phyloP scores from a whole-genome alignment of 2,797 vertebrate genomes.

The Acanthurus tractus region DNA sequence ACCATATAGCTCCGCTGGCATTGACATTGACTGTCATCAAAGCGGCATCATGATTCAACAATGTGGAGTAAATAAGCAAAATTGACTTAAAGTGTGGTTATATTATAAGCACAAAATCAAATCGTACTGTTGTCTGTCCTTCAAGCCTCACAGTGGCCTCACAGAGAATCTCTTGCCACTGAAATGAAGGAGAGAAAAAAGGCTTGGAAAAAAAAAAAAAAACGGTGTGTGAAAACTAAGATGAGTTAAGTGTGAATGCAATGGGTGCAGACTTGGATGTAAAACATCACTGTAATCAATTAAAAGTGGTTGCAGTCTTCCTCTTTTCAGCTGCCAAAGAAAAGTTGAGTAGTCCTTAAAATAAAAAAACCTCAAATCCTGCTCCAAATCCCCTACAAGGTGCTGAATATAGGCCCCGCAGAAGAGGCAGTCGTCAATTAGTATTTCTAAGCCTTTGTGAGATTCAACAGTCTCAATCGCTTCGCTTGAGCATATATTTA shows the following conservation, averaged over 20 bases:
- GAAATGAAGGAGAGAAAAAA: background rate
- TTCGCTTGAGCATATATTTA: conserved; percentile 49
- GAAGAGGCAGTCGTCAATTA: conserved; percentile 53
- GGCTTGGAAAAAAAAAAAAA: conserved; percentile 7
- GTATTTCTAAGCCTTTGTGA: conserved; percentile 44
- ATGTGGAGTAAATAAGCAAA: background rate
- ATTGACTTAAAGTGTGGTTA: conserved; percentile 29
- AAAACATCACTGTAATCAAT: conserved; percentile 46
- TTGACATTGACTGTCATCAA: background rate
- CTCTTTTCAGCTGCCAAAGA: conserved; percentile 24
- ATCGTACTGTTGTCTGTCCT: conserved; percentile 6
- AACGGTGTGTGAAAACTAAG: conserved; percentile 1
- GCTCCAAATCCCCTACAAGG: conserved; percentile 28
- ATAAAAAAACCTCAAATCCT: conserved; percentile 58
- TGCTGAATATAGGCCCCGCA: conserved; percentile 37
- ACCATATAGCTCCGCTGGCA: background rate
- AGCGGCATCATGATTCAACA: background rate
- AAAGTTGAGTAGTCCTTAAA: conserved; percentile 47
- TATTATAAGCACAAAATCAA: conserved; percentile 4
- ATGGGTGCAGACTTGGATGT: background rate
- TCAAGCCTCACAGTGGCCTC: background rate
- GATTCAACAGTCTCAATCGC: conserved; percentile 59
- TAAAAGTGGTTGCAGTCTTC: conserved; percentile 30
- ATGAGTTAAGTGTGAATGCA: background rate
- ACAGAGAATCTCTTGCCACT: conserved; percentile 4